Evolutionary conservation across 2,888 invertebrate genomes (phyloP).

Genomic region (Torymus texanus): DNA sequence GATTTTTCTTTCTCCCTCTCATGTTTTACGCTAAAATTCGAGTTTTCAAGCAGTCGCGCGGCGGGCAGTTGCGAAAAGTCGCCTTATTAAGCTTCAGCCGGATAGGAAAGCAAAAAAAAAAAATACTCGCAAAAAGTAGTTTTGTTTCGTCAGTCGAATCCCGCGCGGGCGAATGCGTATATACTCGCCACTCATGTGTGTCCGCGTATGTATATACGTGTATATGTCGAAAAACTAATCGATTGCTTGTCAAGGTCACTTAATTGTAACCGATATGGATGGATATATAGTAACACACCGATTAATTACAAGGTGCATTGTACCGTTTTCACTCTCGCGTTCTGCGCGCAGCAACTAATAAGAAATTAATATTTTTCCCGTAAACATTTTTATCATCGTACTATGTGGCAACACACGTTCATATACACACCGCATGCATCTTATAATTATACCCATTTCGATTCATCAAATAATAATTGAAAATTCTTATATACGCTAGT

Average conservation of each 20-base stretch:
- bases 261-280: constrained; percentile 7
- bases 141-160: constrained; percentile 13
- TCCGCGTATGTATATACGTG: not conserved
- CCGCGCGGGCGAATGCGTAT: not conserved
- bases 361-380: no score
- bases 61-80: constrained; percentile 34
- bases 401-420: no score
- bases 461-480: no score
- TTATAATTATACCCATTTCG: no score
- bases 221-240: constrained; percentile 25
- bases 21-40: constrained; percentile 27
- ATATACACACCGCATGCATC: no score
- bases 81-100: constrained; percentile 33
- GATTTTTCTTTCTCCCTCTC: constrained; percentile 21
- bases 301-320: constrained; percentile 10
- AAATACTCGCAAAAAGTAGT: constrained; percentile 17
- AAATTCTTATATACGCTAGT: no score
- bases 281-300: not conserved
- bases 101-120: constrained; percentile 14
- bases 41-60: constrained; percentile 35
- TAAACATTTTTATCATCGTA: no score
- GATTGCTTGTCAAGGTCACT: constrained; percentile 31
- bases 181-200: not conserved
- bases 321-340: not conserved
- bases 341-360: no score